Conservation (phyloP, 1,140 invertebrate species). For the Ericerus pela region DNA sequence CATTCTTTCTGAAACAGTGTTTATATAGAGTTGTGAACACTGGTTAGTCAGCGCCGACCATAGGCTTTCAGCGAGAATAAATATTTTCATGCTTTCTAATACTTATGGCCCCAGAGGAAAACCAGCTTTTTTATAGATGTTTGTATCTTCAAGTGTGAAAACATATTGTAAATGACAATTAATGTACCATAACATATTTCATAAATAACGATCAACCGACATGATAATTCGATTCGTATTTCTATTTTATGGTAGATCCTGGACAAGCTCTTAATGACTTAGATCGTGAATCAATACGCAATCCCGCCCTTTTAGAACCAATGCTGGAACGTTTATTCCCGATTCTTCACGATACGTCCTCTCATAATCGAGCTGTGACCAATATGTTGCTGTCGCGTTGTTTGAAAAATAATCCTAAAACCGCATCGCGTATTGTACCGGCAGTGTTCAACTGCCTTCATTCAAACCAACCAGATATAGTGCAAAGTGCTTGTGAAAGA, state of each 20-base stretch:
- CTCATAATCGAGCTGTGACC: conserved; percentile 44
- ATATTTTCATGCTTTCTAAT: no score
- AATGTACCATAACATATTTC: not conserved
- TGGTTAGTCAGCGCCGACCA: no score
- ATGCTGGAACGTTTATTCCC: conserved; percentile 45
- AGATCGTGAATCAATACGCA: conserved; percentile 49
- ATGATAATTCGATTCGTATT: not conserved
- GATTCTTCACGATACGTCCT: conserved; percentile 43
- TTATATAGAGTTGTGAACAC: no score
- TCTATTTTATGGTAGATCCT: not conserved
- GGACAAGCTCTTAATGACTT: conserved; percentile 35
- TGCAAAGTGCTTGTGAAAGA: conserved; percentile 61
- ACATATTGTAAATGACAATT: no score
- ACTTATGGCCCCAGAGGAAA: no score
- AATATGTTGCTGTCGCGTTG: conserved; percentile 46
- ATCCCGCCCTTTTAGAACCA: conserved; percentile 47
- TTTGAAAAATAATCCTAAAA: conserved; percentile 47
- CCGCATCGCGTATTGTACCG: conserved; percentile 43
- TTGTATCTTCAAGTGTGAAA: no score
- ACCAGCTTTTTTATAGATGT: no score
- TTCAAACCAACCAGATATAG: conserved; percentile 57
- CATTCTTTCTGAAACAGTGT: no score
- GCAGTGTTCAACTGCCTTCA: conserved; percentile 34
- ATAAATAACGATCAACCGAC: no score
- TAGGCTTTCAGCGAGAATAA: no score